A percentile compares a stretch with the other conserved stretches of the same genome.
Evolutionary conservation across 2,888 invertebrate species (phyloP).

Genomic region (Blomia tropicalis): DNA sequence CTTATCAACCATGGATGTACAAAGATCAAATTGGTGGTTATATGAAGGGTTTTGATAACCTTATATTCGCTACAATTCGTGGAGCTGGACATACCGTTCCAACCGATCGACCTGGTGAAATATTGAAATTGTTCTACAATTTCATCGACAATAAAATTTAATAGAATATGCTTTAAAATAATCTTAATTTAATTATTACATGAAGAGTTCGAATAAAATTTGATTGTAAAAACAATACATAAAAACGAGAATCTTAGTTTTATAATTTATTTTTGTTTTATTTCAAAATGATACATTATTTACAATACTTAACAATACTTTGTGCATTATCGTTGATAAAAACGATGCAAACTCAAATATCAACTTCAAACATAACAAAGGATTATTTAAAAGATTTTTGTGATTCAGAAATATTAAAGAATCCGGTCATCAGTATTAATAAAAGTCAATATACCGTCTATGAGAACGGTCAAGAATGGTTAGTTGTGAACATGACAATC

Average conservation of each 20-base stretch:
- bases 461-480: too few species aligned
- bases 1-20: neutral
- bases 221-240: neutral
- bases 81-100: constrained; percentile 7
- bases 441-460: too few species aligned
- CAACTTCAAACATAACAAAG: too few species aligned
- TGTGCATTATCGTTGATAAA: neutral
- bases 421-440: too few species aligned
- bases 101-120: neutral
- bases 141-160: constrained; percentile 14
- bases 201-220: neutral
- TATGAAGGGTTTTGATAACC: neutral
- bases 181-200: neutral
- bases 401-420: too few species aligned
- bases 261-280: neutral
- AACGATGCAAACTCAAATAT: too few species aligned
- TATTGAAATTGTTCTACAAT: neutral
- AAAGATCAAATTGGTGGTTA: constrained; percentile 1
- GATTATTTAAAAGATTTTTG: too few species aligned
- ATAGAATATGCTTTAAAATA: neutral
- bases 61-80: neutral
- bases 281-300: neutral
- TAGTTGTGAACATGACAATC: neutral
- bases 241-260: neutral
- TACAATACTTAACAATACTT: neutral